Base-by-base conservation (phyloP, 30 jellyfish, hydroid and myxozoan genomes). In the Chironex yamaguchii region DNA sequence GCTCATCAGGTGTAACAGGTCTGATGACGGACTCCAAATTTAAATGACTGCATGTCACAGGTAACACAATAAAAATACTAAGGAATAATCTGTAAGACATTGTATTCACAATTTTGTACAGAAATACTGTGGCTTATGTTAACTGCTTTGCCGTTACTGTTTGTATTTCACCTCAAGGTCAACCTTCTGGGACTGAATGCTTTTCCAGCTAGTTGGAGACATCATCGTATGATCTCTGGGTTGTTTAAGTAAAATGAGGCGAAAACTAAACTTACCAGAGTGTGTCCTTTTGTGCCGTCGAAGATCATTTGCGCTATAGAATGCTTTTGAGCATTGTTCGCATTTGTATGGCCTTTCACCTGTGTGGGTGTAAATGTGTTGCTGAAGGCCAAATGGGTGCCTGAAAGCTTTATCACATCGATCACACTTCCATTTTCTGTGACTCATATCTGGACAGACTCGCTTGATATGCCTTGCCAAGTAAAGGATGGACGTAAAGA, bases 321-420 rank as follows among this genome's bases (percentile, higher is more conserved):
- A 93, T 3, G 98, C 98, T 49, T 93, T 93, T n/a, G 98, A 23
- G 89, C 98, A 93, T 49, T 93, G 98, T 30, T 52, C 91, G 51
- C 98, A 93, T 63, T 93, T 93, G 96, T 67, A 88, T 2, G 98
- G 98, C 17, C 98, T 85, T 34, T 93, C 97, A 31, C 98, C 98
- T 0, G 98, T 93, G 84, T 93, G 98, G 0, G 97, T 88, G 67
- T 70, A 93, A 0, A 93, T 67, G 49, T 93, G 98, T 69, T 93
- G 98, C 62, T 93, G 98, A 49, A 93, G 58, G 0, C 98, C 98
- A 67, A 93, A 93, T n/a, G 98, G 98, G 42, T 93, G 98, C 22
- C 98, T 87, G 50, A 93, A 93, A 13, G 98, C 98, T 63, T 93
- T 93, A 30, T 84, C 93, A 67, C 98, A 93, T 1, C 94, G 92